Conservation (phyloP, 37 sponge, comb jelly and placozoan genomes). For the Tethya wilhelma region DNA sequence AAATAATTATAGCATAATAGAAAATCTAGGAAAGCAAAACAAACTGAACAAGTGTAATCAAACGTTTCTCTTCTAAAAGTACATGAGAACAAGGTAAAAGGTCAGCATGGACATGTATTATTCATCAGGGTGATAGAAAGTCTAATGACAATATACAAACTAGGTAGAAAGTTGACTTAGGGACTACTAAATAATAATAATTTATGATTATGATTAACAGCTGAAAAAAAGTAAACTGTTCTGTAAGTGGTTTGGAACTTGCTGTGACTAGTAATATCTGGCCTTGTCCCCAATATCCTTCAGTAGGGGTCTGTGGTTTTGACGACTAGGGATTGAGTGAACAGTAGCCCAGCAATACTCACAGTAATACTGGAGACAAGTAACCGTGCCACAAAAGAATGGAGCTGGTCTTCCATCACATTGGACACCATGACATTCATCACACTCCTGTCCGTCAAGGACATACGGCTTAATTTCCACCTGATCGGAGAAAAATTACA, state of each 20-base stretch:
- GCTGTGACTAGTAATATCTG: neutral
- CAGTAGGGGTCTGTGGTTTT: conserved; percentile 90
- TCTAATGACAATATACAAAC: neutral
- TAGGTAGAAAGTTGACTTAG: neutral
- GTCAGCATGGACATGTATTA: too few species aligned
- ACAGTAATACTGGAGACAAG: conserved; percentile 95
- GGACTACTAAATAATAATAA: neutral
- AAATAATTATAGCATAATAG: too few species aligned
- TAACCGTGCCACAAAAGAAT: conserved; percentile 94
- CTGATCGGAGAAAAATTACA: conserved; percentile 34
- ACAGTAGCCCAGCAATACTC: conserved; percentile 97
- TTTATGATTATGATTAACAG: neutral
- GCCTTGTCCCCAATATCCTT: conserved; percentile 67
- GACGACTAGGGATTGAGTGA: conserved; percentile 85
- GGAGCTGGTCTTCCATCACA: conserved; percentile 92
- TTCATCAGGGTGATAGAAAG: too few species aligned
- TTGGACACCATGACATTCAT: conserved; percentile 93
- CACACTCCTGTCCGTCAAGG: conserved; percentile 95
- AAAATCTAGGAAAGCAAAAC: too few species aligned
- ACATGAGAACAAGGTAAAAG: neutral
- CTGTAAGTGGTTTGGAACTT: neutral
- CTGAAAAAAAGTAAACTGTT: neutral
- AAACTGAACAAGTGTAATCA: too few species aligned
- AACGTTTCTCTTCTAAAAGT: neutral
- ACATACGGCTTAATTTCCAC: conserved; percentile 97